Conservation (phyloP, 2,113 vertebrate genomes). For the Zootoca vivipara region DNA sequence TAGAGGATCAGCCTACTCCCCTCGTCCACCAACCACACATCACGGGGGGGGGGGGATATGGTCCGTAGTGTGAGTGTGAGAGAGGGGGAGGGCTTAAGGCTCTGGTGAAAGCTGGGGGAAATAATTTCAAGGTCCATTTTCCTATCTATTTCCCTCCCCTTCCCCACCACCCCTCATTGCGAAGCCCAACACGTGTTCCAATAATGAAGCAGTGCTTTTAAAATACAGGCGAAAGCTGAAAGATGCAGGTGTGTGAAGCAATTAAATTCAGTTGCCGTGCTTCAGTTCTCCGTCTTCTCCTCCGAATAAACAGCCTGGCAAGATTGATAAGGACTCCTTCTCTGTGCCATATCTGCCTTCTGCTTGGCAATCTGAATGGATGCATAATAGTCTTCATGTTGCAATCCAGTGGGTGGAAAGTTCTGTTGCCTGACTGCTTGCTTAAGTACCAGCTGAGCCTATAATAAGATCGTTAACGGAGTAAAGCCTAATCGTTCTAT, state of each 20-base stretch:
- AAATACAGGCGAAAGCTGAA: not conserved
- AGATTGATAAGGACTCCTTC: not conserved
- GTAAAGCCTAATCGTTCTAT: not conserved
- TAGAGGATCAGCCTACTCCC: no score
- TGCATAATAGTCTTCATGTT: not conserved
- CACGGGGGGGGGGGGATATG: no score
- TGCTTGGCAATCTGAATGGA: not conserved
- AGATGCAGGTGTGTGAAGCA: not conserved
- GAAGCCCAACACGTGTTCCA: not conserved
- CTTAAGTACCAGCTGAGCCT: constrained; percentile 8
- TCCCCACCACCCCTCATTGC: no score
- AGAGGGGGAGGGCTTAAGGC: no score
- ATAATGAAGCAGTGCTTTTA: not conserved
- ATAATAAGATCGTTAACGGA: constrained; percentile 2
- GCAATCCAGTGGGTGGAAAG: constrained; percentile 8
- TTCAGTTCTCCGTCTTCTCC: not conserved
- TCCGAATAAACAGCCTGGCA: not conserved
- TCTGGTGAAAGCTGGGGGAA: no score
- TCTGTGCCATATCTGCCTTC: not conserved
- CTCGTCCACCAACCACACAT: no score
- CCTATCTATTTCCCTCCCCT: not conserved
- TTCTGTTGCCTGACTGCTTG: not conserved
- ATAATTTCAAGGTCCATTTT: not conserved
- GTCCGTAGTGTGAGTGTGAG: no score
- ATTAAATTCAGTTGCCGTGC: not conserved